Conservation (phyloP, 1,140 invertebrate species). For the Microplitis mediator region DNA sequence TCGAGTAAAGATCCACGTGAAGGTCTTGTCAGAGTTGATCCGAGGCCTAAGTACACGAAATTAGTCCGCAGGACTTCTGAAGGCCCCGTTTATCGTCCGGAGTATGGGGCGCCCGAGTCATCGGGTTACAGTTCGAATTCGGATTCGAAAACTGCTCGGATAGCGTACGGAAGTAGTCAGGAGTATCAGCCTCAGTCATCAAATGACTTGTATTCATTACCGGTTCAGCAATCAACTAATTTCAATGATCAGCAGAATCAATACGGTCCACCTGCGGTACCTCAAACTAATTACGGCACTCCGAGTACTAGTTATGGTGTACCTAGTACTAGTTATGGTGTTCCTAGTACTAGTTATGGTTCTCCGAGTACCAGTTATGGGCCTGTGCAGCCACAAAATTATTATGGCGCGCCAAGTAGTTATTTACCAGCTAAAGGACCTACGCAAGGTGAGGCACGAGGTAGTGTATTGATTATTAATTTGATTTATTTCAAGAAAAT, state of each 20-base stretch:
- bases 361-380: conserved; percentile 56
- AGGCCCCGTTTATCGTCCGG: conserved; percentile 43
- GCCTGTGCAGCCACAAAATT: conserved; percentile 26
- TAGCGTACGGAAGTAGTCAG: conserved; percentile 14
- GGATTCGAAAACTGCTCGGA: conserved; percentile 10
- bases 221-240: conserved; percentile 24
- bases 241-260: conserved; percentile 32
- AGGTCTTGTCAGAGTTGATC: conserved; percentile 31
- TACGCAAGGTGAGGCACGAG: conserved; percentile 52
- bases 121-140: conserved; percentile 29
- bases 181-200: conserved; percentile 27
- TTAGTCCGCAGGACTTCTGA: conserved; percentile 47
- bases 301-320: conserved; percentile 44
- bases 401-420: conserved; percentile 62
- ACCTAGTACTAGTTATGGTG: conserved; percentile 53
- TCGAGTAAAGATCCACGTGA: conserved; percentile 50
- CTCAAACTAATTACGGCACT: conserved; percentile 39
- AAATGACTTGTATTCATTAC: conserved; percentile 40
- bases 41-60: conserved; percentile 29
- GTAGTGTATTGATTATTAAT: conserved; percentile 37
- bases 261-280: conserved; percentile 51
- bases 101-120: conserved; percentile 21
- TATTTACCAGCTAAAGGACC: conserved; percentile 41
- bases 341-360: conserved; percentile 41
- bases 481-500: neutral